A percentile compares a stretch with the other conserved stretches of the same genome.
These are phyloP conservation scores for Rhagologus leucostigma DNA, from an alignment of 2,113 vertebrate genomes.

Conservation along the genomic window DNA sequence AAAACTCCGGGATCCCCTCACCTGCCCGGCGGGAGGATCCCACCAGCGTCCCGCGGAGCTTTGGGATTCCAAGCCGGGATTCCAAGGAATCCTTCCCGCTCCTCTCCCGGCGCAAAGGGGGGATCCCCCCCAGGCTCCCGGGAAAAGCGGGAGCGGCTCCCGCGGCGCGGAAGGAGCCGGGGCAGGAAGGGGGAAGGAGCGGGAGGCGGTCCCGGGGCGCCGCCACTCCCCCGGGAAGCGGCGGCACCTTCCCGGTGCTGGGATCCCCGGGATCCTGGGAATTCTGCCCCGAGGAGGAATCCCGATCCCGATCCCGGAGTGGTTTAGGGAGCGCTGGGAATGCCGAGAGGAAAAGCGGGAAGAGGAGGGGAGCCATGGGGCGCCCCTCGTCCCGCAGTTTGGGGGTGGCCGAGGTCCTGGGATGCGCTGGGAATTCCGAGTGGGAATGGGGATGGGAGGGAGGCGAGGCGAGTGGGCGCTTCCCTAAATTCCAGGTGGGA, in stretches of 20 bases:
- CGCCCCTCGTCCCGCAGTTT: not conserved
- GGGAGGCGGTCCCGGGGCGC: not conserved
- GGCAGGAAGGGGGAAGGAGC: not conserved
- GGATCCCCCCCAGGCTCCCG: not conserved
- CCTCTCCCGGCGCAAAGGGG: not conserved
- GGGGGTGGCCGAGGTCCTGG: not conserved
- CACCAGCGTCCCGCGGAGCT: not conserved
- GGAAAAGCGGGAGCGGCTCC: not conserved
- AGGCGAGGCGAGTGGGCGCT: not conserved
- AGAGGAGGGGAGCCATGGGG: not conserved
- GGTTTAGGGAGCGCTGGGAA: not conserved
- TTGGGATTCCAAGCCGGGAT: not conserved
- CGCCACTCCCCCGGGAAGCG: not conserved
- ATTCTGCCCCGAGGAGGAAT: not conserved
- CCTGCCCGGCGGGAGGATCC: not conserved
- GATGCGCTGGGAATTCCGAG: not conserved
- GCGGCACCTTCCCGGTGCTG: not conserved
- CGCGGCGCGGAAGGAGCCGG: not conserved
- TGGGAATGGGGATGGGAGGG: not conserved
- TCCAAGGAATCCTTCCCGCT: not conserved
- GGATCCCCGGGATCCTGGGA: not conserved
- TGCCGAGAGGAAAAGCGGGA: not conserved
- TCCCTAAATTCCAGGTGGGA: not conserved
- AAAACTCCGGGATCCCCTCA: not conserved
- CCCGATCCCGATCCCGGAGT: not conserved